These are phyloP conservation scores for Carassius gibelio DNA, from an alignment of 2,113 vertebrate genomes.

Conservation along the genomic window DNA sequence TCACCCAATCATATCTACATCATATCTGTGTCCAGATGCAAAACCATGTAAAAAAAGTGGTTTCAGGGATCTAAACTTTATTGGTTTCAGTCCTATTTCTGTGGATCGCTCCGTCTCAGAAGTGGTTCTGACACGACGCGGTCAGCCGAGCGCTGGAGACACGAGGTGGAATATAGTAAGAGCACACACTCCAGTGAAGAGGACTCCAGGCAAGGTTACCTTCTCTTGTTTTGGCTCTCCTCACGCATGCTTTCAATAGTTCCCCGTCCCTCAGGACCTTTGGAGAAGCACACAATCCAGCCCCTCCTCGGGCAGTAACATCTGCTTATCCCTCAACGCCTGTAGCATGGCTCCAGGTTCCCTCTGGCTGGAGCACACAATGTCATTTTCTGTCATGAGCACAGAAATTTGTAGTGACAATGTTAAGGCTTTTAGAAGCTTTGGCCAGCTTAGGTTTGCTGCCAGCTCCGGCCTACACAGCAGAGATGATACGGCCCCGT, in stretches of 20 bases:
- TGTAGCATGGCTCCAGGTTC: constrained; percentile 76
- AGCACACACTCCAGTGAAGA: constrained; percentile 45
- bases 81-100: neutral
- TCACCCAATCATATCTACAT: neutral
- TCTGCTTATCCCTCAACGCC: constrained; percentile 79
- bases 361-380: constrained; percentile 77
- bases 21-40: neutral
- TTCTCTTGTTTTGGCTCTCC: constrained; percentile 74
- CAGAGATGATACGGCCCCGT: constrained; percentile 57
- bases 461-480: constrained; percentile 60
- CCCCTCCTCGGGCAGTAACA: constrained; percentile 76
- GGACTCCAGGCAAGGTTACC: constrained; percentile 76
- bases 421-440: constrained; percentile 68
- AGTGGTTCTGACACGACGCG: neutral
- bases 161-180: constrained; percentile 38
- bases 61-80: neutral
- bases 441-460: constrained; percentile 63
- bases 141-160: constrained; percentile 10
- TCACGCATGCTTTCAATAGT: constrained; percentile 72
- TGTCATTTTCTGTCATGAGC: constrained; percentile 81
- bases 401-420: constrained; percentile 80
- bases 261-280: constrained; percentile 58
- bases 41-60: neutral
- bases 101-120: neutral
- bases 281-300: constrained; percentile 59